These are phyloP conservation scores for Philotrypesis tridentata DNA, from an alignment of 1,140 invertebrate species.

Conservation along the genomic window DNA sequence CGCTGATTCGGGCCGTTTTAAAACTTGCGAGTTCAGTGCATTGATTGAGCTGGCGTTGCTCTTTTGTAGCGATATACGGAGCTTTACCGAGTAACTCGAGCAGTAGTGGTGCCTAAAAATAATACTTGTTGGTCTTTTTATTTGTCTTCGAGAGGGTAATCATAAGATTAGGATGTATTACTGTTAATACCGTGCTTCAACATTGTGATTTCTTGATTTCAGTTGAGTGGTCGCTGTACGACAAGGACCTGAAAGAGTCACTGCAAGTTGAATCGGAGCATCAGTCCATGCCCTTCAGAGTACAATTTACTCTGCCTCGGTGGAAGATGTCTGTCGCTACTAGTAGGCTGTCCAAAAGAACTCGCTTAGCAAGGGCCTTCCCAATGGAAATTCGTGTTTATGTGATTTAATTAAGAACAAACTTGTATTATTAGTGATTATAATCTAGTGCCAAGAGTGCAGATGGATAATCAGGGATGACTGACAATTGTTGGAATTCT, in stretches of 20 bases:
- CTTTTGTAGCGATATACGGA: not conserved
- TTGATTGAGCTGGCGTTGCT: not conserved
- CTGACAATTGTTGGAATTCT: constrained; percentile 78
- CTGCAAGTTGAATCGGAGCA: not conserved
- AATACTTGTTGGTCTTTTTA: not conserved
- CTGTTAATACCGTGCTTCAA: constrained; percentile 2
- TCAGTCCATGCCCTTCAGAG: constrained; percentile 27
- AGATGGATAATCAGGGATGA: constrained; percentile 77
- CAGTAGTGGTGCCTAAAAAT: not conserved
- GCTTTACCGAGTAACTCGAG: not conserved
- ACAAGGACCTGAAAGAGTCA: constrained; percentile 4
- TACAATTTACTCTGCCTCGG: constrained; percentile 38
- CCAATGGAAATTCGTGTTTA: constrained; percentile 37
- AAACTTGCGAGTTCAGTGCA: not conserved
- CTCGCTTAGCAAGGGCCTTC: constrained; percentile 19
- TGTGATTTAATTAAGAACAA: constrained; percentile 43
- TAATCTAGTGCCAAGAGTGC: constrained; percentile 67
- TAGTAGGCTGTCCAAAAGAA: constrained; percentile 31
- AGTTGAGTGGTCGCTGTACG: constrained; percentile 13
- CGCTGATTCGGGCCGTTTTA: not conserved
- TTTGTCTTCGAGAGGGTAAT: not conserved
- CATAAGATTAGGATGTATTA: not conserved
- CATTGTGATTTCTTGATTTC: constrained; percentile 28
- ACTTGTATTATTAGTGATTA: constrained; percentile 36
- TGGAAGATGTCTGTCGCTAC: constrained; percentile 43